Base-by-base conservation (phyloP, 1,140 invertebrate genomes). In the Bombus superbus region DNA sequence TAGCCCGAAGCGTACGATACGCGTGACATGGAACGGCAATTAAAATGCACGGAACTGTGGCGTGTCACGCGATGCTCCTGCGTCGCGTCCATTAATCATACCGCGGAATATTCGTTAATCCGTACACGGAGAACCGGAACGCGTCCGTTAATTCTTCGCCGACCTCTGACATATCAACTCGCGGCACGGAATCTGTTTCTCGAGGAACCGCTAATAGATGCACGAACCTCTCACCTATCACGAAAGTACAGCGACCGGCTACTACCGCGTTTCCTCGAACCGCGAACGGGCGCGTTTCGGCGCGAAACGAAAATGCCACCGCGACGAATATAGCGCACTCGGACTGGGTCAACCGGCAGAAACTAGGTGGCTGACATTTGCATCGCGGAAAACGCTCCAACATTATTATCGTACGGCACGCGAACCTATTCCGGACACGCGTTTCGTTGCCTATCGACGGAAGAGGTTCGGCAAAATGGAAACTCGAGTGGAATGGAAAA, bases 191-290 rank as follows among this genome's bases (percentile, higher is more conserved):
- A 32, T 35, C n/a, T 5, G n/a, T 35, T 15, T 59, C 32, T 35
- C 53, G 69, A 40, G 47, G 77, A 32, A 42, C 68, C 71, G 59
- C n/a, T 81, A 81, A 75, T 47, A 57, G 44, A 81, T 74, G 78
- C 84, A 68, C 47, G 78, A 85, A 85, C 84, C 38, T 74, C 44
- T 85, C 84, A 85, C 84, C 84, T 85, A 85, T 85, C 84, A 85
- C 84, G 84, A 85, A 81, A 81, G 78, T 75, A 59, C 22, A 22
- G 57, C 15, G 10, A n/a, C 6, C 25, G 32, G 42, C 68, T 53
- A 66, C 68, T 53, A 66, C 28, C 44, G 25, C 5, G 78, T 85
- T 85, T 44, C 42, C 83, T 35, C 38, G 40, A n/a, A 53, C 28
- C 22, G 11, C 73, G 13, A 10, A 32, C 44, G 22, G 18, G 38